Conservation (phyloP, 2,888 invertebrate species). For the Oxyteleia sp. region DNA sequence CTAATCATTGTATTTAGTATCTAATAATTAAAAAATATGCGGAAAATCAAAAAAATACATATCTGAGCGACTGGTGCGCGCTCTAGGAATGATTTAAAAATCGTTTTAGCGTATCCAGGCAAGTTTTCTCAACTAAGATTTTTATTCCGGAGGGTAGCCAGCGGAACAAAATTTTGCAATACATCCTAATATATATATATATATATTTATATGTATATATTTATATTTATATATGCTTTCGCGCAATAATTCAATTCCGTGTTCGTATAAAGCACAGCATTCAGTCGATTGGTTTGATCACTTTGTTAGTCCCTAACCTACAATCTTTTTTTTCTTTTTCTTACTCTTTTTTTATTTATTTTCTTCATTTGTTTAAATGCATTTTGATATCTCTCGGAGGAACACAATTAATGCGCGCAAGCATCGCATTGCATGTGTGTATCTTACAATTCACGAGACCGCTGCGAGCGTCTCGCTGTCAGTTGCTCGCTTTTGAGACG, state of each 20-base stretch:
- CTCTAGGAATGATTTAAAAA: no score
- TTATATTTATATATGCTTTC: slow-evolving; percentile 51
- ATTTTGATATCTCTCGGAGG: slow-evolving; percentile 64
- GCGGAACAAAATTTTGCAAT: no score
- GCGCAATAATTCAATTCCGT: slow-evolving; percentile 71
- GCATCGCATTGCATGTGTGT: slow-evolving; percentile 66
- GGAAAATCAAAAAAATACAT: no score
- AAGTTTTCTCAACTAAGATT: no score
- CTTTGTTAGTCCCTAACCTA: slow-evolving; percentile 58
- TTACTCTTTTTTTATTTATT: slow-evolving; percentile 5
- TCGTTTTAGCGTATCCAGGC: no score
- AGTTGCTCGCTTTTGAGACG: neutral
- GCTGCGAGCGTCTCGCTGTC: slow-evolving; percentile 28
- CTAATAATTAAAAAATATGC: no score
- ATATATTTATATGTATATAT: slow-evolving; percentile 48
- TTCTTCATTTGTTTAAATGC: neutral
- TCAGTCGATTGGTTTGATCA: slow-evolving; percentile 68
- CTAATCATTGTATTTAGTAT: no score
- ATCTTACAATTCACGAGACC: slow-evolving; percentile 50
- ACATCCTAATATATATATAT: slow-evolving; percentile 30
- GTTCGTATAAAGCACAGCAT: slow-evolving; percentile 65
- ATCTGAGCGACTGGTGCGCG: no score
- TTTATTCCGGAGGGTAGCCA: no score
- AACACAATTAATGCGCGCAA: slow-evolving; percentile 67
- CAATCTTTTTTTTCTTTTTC: neutral